A percentile compares a stretch with the other conserved stretches of the same genome.
Conservation (phyloP, 1,140 invertebrate species). For the Drosophila pachea region DNA sequence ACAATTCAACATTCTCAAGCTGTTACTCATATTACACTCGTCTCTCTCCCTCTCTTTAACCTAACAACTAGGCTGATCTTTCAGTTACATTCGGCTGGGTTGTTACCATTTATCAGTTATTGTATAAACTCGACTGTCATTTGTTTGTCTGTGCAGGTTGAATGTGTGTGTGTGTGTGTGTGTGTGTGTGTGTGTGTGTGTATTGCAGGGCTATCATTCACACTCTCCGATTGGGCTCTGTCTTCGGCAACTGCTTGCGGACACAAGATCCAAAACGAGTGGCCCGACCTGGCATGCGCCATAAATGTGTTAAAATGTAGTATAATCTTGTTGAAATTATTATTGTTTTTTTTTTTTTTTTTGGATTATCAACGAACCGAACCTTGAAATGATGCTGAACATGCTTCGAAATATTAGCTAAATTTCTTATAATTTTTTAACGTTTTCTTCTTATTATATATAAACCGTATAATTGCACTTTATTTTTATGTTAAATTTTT, state of each 20-base stretch:
- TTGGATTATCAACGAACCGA: constrained; percentile 2
- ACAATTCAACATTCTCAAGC: constrained; percentile 77
- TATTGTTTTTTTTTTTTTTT: constrained; percentile 13
- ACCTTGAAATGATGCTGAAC: constrained; percentile 56
- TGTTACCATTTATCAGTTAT: constrained; percentile 32
- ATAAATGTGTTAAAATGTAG: neutral
- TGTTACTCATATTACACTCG: constrained; percentile 73
- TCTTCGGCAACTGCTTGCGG: neutral
- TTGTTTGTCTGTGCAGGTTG: constrained; percentile 12
- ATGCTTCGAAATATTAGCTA: constrained; percentile 59
- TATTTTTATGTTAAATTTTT: constrained; percentile 66
- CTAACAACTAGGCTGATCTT: constrained; percentile 61
- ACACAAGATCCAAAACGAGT: constrained; percentile 20
- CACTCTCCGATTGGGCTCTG: neutral
- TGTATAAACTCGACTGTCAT: constrained; percentile 11
- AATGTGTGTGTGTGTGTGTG: constrained; percentile 17
- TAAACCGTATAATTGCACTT: constrained; percentile 77
- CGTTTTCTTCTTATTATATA: constrained; percentile 60
- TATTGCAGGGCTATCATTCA: constrained; percentile 9
- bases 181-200: constrained; percentile 16
- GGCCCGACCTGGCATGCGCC: constrained; percentile 18
- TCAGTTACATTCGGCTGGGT: constrained; percentile 50
- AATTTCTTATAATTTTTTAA: constrained; percentile 49
- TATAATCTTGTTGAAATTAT: constrained; percentile 34
- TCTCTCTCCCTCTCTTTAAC: constrained; percentile 48